A percentile compares a stretch with the other conserved stretches of the same genome.
Conservation (phyloP, 2,113 vertebrate genomes). For the Chloebia gouldiae region DNA sequence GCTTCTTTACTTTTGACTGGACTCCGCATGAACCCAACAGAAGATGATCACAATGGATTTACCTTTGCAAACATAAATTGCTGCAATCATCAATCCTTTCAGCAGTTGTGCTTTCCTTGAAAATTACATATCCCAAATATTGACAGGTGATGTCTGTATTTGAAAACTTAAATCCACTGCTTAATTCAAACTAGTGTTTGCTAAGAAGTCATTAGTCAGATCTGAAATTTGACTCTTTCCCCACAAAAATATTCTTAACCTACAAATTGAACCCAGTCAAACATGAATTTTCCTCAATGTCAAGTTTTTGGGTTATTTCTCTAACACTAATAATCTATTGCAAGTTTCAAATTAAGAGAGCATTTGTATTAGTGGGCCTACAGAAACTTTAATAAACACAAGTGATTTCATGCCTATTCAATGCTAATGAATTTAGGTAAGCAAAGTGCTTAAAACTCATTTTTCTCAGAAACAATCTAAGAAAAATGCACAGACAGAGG, state of each 20-base stretch:
- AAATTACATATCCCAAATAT: not conserved
- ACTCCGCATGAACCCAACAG: not conserved
- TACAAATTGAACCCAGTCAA: not conserved
- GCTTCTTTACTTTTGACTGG: not conserved
- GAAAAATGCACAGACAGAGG: not conserved
- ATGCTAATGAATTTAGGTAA: not conserved
- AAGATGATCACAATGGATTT: not conserved
- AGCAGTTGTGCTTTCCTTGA: not conserved
- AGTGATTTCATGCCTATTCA: not conserved
- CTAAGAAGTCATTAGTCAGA: not conserved
- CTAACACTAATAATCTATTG: not conserved
- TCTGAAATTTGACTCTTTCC: not conserved
- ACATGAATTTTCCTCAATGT: not conserved
- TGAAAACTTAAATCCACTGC: not conserved
- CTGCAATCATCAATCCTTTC: not conserved
- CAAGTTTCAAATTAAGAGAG: not conserved
- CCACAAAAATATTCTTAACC: not conserved
- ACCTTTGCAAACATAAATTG: not conserved
- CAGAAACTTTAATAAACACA: not conserved
- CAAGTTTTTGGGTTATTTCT: not conserved
- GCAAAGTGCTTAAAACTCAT: not conserved
- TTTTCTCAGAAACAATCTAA: not conserved
- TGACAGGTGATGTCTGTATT: not conserved
- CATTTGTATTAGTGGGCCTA: not conserved
- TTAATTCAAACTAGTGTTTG: not conserved